These are phyloP conservation scores for Phyto melanocephala DNA, from an alignment of 2,888 invertebrate genomes.

Conservation along the genomic window DNA sequence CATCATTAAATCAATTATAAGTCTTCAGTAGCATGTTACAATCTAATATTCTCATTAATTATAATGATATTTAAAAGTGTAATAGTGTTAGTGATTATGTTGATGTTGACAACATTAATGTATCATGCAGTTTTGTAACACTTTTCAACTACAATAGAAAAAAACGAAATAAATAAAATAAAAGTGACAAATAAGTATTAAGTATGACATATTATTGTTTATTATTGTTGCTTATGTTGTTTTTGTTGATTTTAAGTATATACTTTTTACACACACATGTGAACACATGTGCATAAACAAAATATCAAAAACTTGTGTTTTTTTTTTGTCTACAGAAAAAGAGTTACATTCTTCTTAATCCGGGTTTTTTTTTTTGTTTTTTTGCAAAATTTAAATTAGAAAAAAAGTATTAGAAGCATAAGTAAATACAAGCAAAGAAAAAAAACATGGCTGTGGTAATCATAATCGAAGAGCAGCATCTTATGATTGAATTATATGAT, in stretches of 20 bases:
- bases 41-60: not conserved
- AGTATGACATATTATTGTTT: slow-evolving; percentile 50
- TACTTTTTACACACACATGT: not conserved
- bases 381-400: not conserved
- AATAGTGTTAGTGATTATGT: not conserved
- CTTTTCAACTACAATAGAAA: not conserved
- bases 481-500: no score
- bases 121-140: slow-evolving; percentile 33
- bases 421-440: not conserved
- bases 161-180: not conserved
- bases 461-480: no score
- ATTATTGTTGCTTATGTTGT: slow-evolving; percentile 19
- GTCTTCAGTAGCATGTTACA: slow-evolving; percentile 1
- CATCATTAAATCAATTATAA: not conserved
- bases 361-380: not conserved
- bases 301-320: not conserved
- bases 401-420: not conserved
- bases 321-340: not conserved
- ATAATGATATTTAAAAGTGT: no score
- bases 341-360: not conserved
- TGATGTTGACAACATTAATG: not conserved
- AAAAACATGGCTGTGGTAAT: no score
- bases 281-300: not conserved
- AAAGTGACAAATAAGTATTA: slow-evolving; percentile 58
- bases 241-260: slow-evolving; percentile 6